Evolutionary conservation across 2,113 vertebrate genomes (phyloP), one percentile per base, ranked within the genome.

Genomic region (Saccopteryx leptura): DNA sequence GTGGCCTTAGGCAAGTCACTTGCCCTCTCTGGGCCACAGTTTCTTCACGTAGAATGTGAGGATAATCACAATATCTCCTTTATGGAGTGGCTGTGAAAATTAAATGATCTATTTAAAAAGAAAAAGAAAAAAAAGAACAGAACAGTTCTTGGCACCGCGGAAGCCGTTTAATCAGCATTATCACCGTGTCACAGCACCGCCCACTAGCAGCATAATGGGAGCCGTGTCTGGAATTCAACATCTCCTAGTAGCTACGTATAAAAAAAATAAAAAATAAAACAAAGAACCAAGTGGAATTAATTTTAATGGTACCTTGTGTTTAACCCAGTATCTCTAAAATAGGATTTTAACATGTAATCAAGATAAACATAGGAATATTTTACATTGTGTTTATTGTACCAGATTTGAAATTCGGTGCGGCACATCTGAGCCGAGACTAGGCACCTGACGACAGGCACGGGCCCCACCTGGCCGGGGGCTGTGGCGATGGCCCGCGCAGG

Each of bases 281-380:
- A 39, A 39, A 60, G 50, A 71, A 39, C 39, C 3, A 54, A 91
- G 50, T 6, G 24, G 33, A 84, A 46, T 54, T 69, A 24, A 60
- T 91, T 63, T 79, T 82, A 94, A 97, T n/a, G 19, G 54, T 65
- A 31, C 54, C 63, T 84, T 85, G 90, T 89, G 85, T 74, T 91
- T 33, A 85, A 75, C 28, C 11, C 48, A 19, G 13, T 39, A 9
- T 23, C 58, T 65, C 76, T 65, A 93, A 91, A 89, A 69, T 83
- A 50, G 17, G 15, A 31, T 80, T 74, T 69, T 17, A 68, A 87
- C 60, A 74, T 52, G 9, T 33, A 39, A 60, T 84, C 46, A 46
- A 31, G 26, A 80, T 82, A 81, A 91, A 84, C 86, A 69, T 2
- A 68, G 2, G 10, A 65, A 21, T 69, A 24, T 17, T 82, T 74